These are phyloP conservation scores for Elachura formosa DNA, from an alignment of 2,113 vertebrate genomes.

Conservation along the genomic window DNA sequence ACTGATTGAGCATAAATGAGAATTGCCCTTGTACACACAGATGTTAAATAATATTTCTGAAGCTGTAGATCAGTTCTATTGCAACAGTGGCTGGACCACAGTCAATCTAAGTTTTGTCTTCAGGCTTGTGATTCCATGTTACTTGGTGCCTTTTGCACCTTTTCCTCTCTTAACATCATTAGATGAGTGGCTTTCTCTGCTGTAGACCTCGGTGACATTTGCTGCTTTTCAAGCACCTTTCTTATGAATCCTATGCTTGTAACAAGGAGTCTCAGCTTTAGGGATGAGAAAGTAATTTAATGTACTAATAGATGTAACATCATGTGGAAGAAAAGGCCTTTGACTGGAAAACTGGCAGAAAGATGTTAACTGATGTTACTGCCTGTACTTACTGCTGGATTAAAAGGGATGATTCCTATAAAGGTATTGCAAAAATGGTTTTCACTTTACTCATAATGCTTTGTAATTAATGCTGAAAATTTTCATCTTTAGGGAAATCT, in stretches of 20 bases:
- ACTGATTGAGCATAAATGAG: neutral
- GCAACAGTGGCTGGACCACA: neutral
- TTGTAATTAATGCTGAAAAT: constrained; percentile 28
- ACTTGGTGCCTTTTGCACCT: neutral
- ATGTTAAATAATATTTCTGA: neutral
- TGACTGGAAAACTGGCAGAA: neutral
- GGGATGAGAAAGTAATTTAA: neutral
- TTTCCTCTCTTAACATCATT: neutral
- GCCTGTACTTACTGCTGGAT: neutral
- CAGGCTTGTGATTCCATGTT: neutral
- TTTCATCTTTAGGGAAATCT: neutral
- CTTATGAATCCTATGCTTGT: neutral
- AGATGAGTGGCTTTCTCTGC: neutral
- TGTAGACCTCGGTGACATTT: neutral
- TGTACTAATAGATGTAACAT: neutral
- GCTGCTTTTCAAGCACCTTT: neutral
- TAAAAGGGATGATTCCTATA: neutral
- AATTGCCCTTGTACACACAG: neutral
- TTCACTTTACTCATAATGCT: constrained; percentile 7
- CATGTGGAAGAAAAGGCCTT: neutral
- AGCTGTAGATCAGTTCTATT: neutral
- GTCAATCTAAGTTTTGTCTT: neutral
- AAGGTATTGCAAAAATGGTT: constrained; percentile 5
- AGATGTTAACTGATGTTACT: neutral
- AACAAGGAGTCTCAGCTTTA: neutral